These are phyloP conservation scores for Craniophora ligustri DNA, from an alignment of 2,888 invertebrate genomes.

Conservation along the genomic window DNA sequence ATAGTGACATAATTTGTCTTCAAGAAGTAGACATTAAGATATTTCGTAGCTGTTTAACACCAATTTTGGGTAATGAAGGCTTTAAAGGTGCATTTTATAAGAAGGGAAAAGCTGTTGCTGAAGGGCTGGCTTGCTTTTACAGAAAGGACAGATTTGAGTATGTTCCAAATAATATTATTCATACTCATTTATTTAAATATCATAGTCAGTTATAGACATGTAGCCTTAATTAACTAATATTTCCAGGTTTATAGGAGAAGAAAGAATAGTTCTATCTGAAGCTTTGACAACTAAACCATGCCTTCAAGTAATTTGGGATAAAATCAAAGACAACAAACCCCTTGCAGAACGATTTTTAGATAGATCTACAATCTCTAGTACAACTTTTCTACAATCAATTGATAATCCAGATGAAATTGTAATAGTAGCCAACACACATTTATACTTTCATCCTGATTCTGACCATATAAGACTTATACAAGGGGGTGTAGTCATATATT, in stretches of 20 bases:
- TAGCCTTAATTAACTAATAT: not conserved
- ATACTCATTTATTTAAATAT: too few relatives aligned
- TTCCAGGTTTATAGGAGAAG: constrained; percentile 83
- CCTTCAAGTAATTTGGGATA: constrained; percentile 89
- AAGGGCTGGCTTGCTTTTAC: constrained; percentile 95
- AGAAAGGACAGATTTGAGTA: constrained; percentile 91
- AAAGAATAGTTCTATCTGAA: constrained; percentile 89
- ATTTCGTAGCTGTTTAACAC: constrained; percentile 90
- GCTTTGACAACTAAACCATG: constrained; percentile 84
- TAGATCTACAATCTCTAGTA: constrained; percentile 91
- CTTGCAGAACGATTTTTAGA: constrained; percentile 89
- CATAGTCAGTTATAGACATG: too few relatives aligned
- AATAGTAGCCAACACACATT: constrained; percentile 95
- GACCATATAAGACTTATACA: constrained; percentile 96
- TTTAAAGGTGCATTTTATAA: constrained; percentile 90
- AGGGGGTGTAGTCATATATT: constrained; percentile 92
- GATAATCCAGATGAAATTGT: constrained; percentile 89
- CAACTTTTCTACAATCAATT: constrained; percentile 87
- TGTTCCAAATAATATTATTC: too few relatives aligned
- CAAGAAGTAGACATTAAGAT: constrained; percentile 97
- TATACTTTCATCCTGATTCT: constrained; percentile 97
- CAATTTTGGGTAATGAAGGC: constrained; percentile 87
- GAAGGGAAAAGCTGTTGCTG: constrained; percentile 92
- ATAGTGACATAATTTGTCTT: constrained; percentile 96
- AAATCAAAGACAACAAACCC: constrained; percentile 88